These are phyloP conservation scores for Sinella curviseta DNA, from an alignment of 1,140 invertebrate genomes.

Conservation along the genomic window DNA sequence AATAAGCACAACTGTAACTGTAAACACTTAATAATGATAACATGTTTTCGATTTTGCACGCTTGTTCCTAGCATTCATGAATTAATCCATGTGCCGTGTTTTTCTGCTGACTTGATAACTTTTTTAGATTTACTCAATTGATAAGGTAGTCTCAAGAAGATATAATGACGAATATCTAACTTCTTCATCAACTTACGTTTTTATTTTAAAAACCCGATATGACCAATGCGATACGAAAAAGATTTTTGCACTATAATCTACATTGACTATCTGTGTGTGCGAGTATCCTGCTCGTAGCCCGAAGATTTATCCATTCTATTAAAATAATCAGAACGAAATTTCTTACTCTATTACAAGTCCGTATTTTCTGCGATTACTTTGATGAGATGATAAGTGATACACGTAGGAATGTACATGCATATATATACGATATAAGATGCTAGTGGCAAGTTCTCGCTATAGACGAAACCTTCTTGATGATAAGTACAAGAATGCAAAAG, in stretches of 20 bases:
- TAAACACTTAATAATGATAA: neutral
- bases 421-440: too few species aligned
- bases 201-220: neutral
- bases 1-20: too few species aligned
- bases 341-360: neutral
- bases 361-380: neutral
- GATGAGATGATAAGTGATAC: neutral
- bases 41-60: conserved; percentile 4
- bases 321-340: conserved; percentile 18
- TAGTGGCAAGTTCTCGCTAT: too few species aligned
- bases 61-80: neutral
- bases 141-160: neutral
- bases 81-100: neutral
- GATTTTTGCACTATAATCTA: too few species aligned
- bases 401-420: too few species aligned
- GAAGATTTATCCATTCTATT: conserved; percentile 18
- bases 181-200: conserved; percentile 17
- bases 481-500: too few species aligned
- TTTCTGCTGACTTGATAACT: neutral
- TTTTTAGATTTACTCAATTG: neutral
- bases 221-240: too few species aligned
- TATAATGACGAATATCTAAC: neutral
- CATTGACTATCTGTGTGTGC: too few species aligned
- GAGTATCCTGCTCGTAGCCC: too few species aligned
- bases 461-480: too few species aligned